These are phyloP conservation scores for Merodon equestris DNA, from an alignment of 2,888 invertebrate species.

Conservation along the genomic window DNA sequence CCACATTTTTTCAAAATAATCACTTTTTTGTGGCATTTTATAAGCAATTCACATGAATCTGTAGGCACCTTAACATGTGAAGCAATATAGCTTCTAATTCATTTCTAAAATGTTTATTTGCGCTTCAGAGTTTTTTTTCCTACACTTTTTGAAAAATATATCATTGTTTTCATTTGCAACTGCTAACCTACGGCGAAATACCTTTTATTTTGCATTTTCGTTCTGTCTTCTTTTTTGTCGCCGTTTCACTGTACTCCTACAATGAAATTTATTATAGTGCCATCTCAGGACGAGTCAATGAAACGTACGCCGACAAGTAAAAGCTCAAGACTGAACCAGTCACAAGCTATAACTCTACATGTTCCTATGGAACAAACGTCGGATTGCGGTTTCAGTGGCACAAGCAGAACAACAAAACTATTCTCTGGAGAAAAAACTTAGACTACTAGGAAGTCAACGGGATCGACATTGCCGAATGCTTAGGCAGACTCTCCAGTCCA, in stretches of 20 bases:
- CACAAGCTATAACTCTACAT: neutral
- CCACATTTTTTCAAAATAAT: no score
- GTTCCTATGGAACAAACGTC: conserved; percentile 4
- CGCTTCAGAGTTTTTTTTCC: no score
- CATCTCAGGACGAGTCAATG: neutral
- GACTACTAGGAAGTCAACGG: neutral
- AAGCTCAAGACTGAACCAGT: conserved; percentile 3
- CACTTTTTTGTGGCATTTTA: no score
- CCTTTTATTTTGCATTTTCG: neutral
- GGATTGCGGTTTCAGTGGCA: no score
- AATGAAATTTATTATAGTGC: neutral
- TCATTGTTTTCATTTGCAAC: no score
- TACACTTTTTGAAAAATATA: no score
- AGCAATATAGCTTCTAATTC: no score
- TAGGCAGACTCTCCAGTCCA: neutral
- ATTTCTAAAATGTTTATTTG: no score
- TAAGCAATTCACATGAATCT: no score
- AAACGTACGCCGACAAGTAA: conserved; percentile 4
- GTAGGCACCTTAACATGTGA: no score
- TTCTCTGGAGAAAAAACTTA: neutral
- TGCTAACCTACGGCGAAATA: neutral
- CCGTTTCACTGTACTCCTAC: no score
- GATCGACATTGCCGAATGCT: conserved; percentile 3
- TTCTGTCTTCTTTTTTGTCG: neutral
- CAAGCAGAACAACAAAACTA: neutral